Percentiles rank a stretch among this genome's conserved stretches.
These are phyloP conservation scores for Coregonus suidteri DNA, from an alignment of 2,797 vertebrate genomes.

Conservation along the genomic window DNA sequence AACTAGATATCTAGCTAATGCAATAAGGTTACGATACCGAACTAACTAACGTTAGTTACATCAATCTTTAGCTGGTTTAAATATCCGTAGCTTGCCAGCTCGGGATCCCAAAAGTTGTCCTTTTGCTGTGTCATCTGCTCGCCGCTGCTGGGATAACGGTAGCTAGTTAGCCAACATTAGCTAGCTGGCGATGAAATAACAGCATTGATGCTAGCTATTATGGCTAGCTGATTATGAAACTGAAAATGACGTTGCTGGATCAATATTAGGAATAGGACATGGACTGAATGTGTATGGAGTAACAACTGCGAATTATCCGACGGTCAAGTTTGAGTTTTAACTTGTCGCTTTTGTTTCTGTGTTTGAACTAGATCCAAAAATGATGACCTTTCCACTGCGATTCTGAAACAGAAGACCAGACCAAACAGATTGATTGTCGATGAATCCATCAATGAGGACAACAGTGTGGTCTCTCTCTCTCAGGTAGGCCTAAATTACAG, in stretches of 20 bases:
- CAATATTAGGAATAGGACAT: neutral
- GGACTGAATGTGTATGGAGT: neutral
- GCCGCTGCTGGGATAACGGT: slow-evolving; percentile 27
- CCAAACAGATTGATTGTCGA: slow-evolving; percentile 97
- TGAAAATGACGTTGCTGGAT: neutral
- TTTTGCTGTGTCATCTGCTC: slow-evolving; percentile 84
- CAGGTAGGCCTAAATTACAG: slow-evolving; percentile 74
- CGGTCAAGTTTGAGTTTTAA: neutral
- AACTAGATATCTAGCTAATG: neutral
- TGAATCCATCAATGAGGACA: slow-evolving; percentile 99
- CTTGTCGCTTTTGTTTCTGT: neutral
- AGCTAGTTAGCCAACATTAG: slow-evolving; percentile 14
- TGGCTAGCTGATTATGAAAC: neutral
- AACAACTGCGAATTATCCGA: neutral
- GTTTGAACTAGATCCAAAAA: slow-evolving; percentile 85
- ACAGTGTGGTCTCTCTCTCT: slow-evolving; percentile 96
- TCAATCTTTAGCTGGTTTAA: neutral
- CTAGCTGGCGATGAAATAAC: neutral
- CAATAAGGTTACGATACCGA: neutral
- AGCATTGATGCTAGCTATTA: neutral
- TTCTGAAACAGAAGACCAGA: slow-evolving; percentile 98
- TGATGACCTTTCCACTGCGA: slow-evolving; percentile 96
- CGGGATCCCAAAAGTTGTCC: slow-evolving; percentile 13
- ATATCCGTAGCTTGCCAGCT: neutral
- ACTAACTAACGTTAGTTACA: neutral